phyloP scores from a whole-genome alignment of 2,113 vertebrate species.

The Hydrochoerus hydrochaeris region DNA sequence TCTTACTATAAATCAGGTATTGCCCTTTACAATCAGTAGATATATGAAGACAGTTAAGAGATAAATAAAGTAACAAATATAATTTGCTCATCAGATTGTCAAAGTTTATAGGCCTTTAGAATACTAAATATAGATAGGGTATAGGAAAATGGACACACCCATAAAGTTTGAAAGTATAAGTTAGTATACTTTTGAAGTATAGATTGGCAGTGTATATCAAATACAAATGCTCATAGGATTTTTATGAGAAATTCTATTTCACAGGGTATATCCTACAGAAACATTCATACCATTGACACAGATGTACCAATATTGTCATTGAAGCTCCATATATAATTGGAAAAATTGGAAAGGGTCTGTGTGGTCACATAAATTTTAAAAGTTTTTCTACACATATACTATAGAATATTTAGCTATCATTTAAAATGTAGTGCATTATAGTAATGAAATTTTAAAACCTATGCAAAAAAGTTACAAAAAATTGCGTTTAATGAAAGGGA shows the following conservation, averaged over 20 bases:
- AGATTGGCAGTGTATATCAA: background rate
- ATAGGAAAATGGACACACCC: background rate
- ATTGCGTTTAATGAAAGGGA: background rate
- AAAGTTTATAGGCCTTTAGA: background rate
- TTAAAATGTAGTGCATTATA: background rate
- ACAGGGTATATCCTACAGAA: background rate
- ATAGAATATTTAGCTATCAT: background rate
- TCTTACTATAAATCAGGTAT: background rate
- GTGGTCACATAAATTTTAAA: background rate
- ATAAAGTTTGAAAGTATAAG: background rate
- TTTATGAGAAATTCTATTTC: conserved; percentile 25
- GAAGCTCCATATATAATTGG: background rate
- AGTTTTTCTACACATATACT: background rate
- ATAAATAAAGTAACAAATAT: conserved; percentile 16
- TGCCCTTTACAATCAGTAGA: background rate
- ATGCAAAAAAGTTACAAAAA: background rate
- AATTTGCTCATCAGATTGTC: background rate
- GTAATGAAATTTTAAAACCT: background rate
- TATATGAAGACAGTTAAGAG: background rate
- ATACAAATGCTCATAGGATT: conserved; percentile 12
- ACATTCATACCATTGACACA: background rate
- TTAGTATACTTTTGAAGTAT: background rate
- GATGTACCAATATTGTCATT: background rate
- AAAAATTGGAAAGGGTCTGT: background rate
- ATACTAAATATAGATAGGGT: background rate